These are phyloP conservation scores for Chaenodraco wilsoni DNA, from an alignment of 2,797 vertebrate species.

Conservation along the genomic window DNA sequence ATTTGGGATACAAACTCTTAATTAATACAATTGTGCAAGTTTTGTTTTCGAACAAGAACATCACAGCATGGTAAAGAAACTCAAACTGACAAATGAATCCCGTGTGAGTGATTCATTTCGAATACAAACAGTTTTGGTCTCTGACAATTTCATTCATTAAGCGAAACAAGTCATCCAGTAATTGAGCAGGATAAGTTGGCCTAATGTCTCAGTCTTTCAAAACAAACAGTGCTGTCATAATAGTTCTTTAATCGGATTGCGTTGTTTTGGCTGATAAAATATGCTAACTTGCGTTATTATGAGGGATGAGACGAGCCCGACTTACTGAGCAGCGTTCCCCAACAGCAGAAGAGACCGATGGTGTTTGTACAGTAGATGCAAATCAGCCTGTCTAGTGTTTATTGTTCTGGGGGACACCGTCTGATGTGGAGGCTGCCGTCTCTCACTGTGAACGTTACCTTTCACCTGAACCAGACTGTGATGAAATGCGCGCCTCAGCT, in stretches of 20 bases:
- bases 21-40: constrained; percentile 1
- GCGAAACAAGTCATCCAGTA: constrained; percentile 50
- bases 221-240: constrained; percentile 67
- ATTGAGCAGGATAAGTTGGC: constrained; percentile 64
- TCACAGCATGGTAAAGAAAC: constrained; percentile 34
- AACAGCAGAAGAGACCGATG: constrained; percentile 40
- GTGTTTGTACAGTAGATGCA: constrained; percentile 65
- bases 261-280: constrained; percentile 70
- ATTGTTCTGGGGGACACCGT: constrained; percentile 61
- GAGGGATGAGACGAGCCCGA: constrained; percentile 60
- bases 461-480: constrained; percentile 59
- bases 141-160: constrained; percentile 65
- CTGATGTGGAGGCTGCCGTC: constrained; percentile 49
- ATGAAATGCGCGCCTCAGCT: constrained; percentile 66
- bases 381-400: constrained; percentile 61
- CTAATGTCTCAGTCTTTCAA: constrained; percentile 60
- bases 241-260: constrained; percentile 69
- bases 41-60: constrained; percentile 11
- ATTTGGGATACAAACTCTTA: neutral
- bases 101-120: constrained; percentile 55
- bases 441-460: constrained; percentile 55
- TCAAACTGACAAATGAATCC: constrained; percentile 48
- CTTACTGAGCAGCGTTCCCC: constrained; percentile 34
- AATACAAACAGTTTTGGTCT: constrained; percentile 50
- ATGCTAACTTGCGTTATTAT: constrained; percentile 69